Percentiles rank a stretch among this genome's conserved stretches.
Evolutionary conservation across 2,113 vertebrate species (phyloP).

Genomic region (Pteruthius melanotis): DNA sequence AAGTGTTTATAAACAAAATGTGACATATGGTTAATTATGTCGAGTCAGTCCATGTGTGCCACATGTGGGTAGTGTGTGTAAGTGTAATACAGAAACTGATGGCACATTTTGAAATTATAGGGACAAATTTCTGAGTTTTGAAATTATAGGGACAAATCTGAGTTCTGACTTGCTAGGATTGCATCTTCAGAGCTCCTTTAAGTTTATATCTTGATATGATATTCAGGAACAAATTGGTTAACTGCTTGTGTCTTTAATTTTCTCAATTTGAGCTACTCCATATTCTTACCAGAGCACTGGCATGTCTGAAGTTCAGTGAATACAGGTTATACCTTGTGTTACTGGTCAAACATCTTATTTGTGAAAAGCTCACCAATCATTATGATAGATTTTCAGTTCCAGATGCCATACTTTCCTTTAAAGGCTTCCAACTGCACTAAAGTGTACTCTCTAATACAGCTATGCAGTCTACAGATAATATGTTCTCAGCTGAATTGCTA

Average conservation of each 20-base stretch:
- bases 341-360: background rate
- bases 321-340: background rate
- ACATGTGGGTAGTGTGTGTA: fast-evolving
- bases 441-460: background rate
- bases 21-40: background rate
- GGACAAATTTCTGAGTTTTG: background rate
- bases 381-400: background rate
- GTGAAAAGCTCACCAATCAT: background rate
- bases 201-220: background rate
- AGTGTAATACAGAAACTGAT: background rate
- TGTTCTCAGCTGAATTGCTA: background rate
- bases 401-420: background rate
- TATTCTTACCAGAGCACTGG: background rate
- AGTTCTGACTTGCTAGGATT: background rate
- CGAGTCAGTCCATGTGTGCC: background rate
- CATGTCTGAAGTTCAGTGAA: background rate
- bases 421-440: background rate
- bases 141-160: background rate
- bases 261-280: background rate
- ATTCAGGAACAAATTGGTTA: background rate
- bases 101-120: background rate
- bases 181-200: background rate
- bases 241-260: background rate
- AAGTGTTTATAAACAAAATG: background rate
- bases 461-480: background rate